Percentiles rank a stretch among this genome's conserved stretches.
Conservation (phyloP, 2,113 vertebrate species). For the Hemicordylus capensis region DNA sequence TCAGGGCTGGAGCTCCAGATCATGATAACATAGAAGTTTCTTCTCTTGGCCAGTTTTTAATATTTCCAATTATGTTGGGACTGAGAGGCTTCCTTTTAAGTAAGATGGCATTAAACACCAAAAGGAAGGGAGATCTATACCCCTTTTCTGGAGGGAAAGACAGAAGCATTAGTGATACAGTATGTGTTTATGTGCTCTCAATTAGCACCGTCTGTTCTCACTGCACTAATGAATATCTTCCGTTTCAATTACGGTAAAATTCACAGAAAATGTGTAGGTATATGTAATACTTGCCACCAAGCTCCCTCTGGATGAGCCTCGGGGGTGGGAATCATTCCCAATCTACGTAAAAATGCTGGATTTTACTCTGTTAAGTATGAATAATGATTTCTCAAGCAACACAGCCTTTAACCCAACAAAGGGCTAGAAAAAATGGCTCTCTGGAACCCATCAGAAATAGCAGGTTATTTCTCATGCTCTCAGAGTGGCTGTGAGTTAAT, state of each 20-base stretch:
- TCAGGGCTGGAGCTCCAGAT: no score
- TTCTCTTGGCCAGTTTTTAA: constrained; percentile 38
- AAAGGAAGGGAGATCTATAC: constrained; percentile 31
- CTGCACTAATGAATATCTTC: constrained; percentile 65
- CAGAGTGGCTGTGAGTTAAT: constrained; percentile 47
- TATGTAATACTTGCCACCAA: constrained; percentile 56
- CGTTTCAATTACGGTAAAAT: constrained; percentile 60
- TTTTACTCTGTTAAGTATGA: constrained; percentile 61
- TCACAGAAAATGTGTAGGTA: constrained; percentile 58
- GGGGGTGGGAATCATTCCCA: constrained; percentile 65
- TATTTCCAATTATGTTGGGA: constrained; percentile 35
- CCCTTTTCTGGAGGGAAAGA: constrained; percentile 60
- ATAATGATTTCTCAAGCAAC: constrained; percentile 41
- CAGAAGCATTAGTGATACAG: constrained; percentile 28
- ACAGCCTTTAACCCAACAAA: constrained; percentile 55
- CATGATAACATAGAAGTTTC: neutral
- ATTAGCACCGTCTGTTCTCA: constrained; percentile 61
- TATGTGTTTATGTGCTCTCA: constrained; percentile 59
- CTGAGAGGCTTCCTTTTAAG: constrained; percentile 29
- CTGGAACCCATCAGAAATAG: constrained; percentile 43
- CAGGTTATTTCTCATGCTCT: constrained; percentile 10
- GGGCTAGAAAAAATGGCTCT: constrained; percentile 50
- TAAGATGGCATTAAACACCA: constrained; percentile 42
- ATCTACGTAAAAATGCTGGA: constrained; percentile 61
- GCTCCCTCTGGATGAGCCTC: constrained; percentile 56